Base-by-base conservation (phyloP, 1,140 invertebrate species). In the Drosophila suzukii region DNA sequence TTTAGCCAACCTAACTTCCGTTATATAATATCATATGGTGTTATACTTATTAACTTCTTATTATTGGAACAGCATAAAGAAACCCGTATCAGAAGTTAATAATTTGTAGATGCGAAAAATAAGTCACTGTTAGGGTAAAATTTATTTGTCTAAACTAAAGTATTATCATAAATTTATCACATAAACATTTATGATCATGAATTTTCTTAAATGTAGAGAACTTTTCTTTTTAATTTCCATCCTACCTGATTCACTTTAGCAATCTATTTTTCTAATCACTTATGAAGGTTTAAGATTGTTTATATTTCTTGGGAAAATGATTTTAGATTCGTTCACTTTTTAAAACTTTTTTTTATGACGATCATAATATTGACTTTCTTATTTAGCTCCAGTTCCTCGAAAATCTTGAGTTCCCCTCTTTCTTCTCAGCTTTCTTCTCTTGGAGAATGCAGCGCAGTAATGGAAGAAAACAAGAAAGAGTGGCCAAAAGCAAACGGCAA, bases 381-480 rank as follows among this genome's bases (percentile, higher is more conserved):
- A 30, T n/a, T n/a, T 8, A 34, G 12, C 34, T 61, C 20, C 17
- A 49, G 15, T 32, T 67, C 32, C 34, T 41, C 12, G 13, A 15
- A 32, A 27, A 6, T 71, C 43, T 70, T 41, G 2, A 7, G 30
- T 34, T 36, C 12, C 30, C 11, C 3, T 13, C 12, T 55, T 30
- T 24, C 8, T 12, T 15, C 10, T 15, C 11, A 17, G 10, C 20
- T 20, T 20, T 20, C 20, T 20, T 20, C 20, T 20, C 20, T 6
- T 12, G 4, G 39, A 66, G 32, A 54, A 30, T 56, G 62, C 50
- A 56, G 30, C 27, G 11, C 55, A 68, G 46, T 56, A 68, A 57
- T 12, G 17, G 27, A 57, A 66, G 59, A 24, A 34, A 71, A 61
- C 6, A 56, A 71, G 66, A 47, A 59, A 47, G 41, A 55, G 36